These are phyloP conservation scores for Dicaeum eximium DNA, from an alignment of 2,113 vertebrate genomes.

Conservation along the genomic window DNA sequence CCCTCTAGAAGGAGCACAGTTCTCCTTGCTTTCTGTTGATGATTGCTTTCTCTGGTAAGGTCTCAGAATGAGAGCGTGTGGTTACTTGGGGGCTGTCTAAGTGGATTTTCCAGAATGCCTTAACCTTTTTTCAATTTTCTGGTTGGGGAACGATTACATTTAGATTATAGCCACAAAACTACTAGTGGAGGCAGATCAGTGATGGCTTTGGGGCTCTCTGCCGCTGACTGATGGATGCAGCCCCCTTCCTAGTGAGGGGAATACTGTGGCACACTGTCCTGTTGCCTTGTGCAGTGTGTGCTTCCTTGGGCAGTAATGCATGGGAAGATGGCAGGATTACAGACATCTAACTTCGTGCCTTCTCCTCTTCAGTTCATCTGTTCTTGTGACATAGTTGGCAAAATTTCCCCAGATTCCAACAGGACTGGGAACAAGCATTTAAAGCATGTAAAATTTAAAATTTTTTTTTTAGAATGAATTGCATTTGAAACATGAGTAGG, in stretches of 20 bases:
- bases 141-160: not conserved
- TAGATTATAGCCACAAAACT: not conserved
- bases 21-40: not conserved
- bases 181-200: not conserved
- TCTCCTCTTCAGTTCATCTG: not conserved
- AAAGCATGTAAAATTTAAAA: not conserved
- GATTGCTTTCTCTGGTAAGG: not conserved
- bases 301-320: not conserved
- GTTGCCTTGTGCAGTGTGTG: not conserved
- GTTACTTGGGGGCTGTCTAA: not conserved
- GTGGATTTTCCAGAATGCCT: not conserved
- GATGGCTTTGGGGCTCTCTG: not conserved
- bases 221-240: not conserved
- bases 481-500: not conserved
- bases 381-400: not conserved
- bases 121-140: not conserved
- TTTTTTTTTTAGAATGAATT: not conserved
- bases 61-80: not conserved
- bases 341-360: not conserved
- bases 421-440: not conserved
- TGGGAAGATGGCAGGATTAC: not conserved
- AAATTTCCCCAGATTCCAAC: not conserved
- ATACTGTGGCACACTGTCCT: not conserved
- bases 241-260: not conserved
- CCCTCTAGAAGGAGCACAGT: not conserved